A percentile compares a stretch with the other conserved stretches of the same genome.
Conservation (phyloP, 2,797 vertebrate genomes). For the Tolypeutes matacus region DNA sequence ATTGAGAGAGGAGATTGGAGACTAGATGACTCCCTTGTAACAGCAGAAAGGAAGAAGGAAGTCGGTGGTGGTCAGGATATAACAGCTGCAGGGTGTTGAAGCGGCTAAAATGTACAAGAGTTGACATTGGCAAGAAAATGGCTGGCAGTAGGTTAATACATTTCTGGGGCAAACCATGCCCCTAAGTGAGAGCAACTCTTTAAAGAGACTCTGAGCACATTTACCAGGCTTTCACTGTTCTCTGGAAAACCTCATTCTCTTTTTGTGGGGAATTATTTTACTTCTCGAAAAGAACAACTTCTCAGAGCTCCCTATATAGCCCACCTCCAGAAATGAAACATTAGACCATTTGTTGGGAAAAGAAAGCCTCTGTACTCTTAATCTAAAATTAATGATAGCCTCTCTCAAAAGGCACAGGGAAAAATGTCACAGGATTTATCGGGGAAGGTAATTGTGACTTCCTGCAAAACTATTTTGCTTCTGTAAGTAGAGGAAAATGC, state of each 20-base stretch:
- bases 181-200: neutral
- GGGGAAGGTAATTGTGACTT: neutral
- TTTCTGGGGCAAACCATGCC: neutral
- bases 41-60: constrained; percentile 18
- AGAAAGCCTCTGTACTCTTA: constrained; percentile 6
- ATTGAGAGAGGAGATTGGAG: neutral
- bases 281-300: constrained; percentile 19
- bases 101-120: neutral
- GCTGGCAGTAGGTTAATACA: neutral
- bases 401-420: neutral
- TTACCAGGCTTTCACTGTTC: constrained; percentile 27
- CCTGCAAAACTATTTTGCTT: constrained; percentile 32
- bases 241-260: constrained; percentile 23
- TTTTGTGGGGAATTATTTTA: constrained; percentile 30
- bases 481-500: constrained; percentile 23
- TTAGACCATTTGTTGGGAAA: neutral
- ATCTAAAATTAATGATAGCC: constrained; percentile 42
- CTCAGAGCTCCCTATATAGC: neutral
- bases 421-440: neutral
- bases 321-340: neutral
- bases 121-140: constrained; percentile 16
- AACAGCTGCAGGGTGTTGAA: neutral
- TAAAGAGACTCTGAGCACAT: constrained; percentile 8
- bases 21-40: neutral
- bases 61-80: neutral